Conservation (phyloP, 2,797 vertebrate species). For the Gymnothorax javanicus region DNA sequence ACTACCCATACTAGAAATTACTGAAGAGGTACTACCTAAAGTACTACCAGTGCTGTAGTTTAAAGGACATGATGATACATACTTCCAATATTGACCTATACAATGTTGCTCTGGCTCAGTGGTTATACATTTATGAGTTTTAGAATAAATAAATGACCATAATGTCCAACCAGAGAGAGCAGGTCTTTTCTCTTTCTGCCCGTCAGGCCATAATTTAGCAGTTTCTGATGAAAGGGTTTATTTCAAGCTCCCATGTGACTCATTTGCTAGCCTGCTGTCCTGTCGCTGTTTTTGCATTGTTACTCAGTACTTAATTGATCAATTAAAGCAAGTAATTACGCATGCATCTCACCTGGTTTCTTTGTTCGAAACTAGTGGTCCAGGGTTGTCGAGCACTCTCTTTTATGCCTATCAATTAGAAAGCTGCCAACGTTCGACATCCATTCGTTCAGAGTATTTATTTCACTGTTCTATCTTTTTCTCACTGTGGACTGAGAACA, state of each 20-base stretch:
- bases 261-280: background rate
- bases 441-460: background rate
- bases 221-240: background rate
- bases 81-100: too few relatives aligned
- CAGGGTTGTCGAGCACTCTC: background rate
- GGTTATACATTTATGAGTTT: background rate
- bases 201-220: background rate
- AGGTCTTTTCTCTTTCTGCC: background rate
- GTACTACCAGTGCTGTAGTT: too few relatives aligned
- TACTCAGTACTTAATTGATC: background rate
- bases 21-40: too few relatives aligned
- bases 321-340: background rate
- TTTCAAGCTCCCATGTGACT: background rate
- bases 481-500: too few relatives aligned
- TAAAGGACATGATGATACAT: too few relatives aligned
- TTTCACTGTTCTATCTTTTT: background rate
- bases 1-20: too few relatives aligned
- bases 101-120: background rate
- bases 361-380: background rate
- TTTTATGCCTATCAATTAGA: background rate
- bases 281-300: background rate
- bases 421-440: background rate
- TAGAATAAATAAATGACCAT: background rate
- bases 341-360: background rate
- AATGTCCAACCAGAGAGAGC: background rate